phyloP scores from a whole-genome alignment of 2,113 vertebrate species.

The Eretmochelys imbricata region DNA sequence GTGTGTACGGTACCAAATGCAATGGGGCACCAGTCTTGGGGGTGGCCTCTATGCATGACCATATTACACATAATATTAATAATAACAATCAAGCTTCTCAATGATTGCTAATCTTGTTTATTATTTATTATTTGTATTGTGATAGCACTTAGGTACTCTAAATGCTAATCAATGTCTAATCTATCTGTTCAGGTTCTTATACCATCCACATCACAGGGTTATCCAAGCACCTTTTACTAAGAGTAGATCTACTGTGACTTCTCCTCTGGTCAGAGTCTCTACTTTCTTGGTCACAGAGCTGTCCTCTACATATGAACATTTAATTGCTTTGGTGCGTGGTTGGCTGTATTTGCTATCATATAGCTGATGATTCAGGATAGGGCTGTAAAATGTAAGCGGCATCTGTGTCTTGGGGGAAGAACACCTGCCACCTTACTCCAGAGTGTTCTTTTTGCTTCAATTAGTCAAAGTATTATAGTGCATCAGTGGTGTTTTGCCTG shows the following conservation, averaged over 20 bases:
- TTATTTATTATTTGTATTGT: not conserved
- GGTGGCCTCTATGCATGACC: not conserved
- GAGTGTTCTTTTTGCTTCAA: constrained; percentile 11
- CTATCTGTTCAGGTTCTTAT: not conserved
- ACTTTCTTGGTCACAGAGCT: not conserved
- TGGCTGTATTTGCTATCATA: not conserved
- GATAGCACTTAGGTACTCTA: not conserved
- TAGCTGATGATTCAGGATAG: not conserved
- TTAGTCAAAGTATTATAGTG: not conserved
- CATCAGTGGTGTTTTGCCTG: constrained; percentile 29
- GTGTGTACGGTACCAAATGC: not conserved
- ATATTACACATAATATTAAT: not conserved
- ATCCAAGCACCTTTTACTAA: not conserved
- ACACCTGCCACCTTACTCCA: not conserved
- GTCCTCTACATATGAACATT: not conserved
- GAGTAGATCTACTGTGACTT: not conserved
- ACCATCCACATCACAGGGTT: not conserved
- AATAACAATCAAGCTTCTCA: not conserved
- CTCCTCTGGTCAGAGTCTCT: not conserved
- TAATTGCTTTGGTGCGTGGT: not conserved
- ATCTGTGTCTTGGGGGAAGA: not conserved
- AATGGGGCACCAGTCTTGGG: too few relatives aligned
- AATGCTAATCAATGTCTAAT: too few relatives aligned
- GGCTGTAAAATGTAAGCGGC: not conserved
- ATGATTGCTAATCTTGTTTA: not conserved